A percentile compares a stretch with the other conserved stretches of the same genome.
Evolutionary conservation across 2,888 invertebrate genomes (phyloP).

Genomic region (Limnephilus marmoratus): DNA sequence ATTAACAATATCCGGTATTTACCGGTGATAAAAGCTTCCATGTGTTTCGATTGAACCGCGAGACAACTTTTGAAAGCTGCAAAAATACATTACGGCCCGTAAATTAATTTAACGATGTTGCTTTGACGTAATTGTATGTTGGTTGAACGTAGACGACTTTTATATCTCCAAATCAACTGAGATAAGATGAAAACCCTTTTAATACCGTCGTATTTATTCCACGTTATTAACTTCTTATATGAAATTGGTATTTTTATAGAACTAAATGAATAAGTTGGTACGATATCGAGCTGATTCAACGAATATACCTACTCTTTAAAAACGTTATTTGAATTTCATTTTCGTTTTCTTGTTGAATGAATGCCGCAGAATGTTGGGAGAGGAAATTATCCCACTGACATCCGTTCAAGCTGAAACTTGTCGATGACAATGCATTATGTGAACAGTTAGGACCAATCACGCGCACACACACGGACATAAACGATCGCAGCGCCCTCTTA

Average conservation of each 20-base stretch:
- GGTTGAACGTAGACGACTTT: neutral
- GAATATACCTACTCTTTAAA: too few species aligned
- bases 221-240: neutral
- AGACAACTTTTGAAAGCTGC: neutral
- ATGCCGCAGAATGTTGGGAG: too few species aligned
- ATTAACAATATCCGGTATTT: neutral
- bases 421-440: too few species aligned
- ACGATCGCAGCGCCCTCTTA: too few species aligned
- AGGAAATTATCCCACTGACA: too few species aligned
- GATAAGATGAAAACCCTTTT: neutral
- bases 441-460: too few species aligned
- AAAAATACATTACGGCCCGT: neutral
- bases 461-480: too few species aligned
- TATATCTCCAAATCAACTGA: neutral
- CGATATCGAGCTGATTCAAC: neutral
- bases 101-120: slow-evolving; percentile 22
- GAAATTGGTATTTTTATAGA: too few species aligned
- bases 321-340: too few species aligned
- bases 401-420: too few species aligned
- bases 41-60: neutral
- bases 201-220: neutral
- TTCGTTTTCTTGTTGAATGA: too few species aligned
- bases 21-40: neutral
- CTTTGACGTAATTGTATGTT: slow-evolving; percentile 29
- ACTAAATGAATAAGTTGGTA: too few species aligned